Percentiles rank a stretch among this genome's conserved stretches.
Conservation (phyloP, 1,140 invertebrate species). For the Ephestia elutella region DNA sequence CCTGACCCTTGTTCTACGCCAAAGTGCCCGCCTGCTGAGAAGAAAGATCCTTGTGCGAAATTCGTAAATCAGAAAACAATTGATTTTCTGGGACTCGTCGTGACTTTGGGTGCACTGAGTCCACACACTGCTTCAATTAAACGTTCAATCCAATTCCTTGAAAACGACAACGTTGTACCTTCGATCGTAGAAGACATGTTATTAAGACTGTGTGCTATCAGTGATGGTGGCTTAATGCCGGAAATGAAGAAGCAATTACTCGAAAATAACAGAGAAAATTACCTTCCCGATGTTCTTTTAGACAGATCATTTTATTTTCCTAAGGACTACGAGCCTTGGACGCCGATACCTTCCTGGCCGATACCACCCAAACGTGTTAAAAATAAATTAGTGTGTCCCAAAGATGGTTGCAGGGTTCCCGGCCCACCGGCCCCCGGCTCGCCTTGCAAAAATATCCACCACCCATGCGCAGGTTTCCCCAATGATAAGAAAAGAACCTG, state of each 20-base stretch:
- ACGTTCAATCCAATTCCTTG: neutral
- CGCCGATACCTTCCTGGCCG: slow-evolving; percentile 51
- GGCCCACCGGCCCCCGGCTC: slow-evolving; percentile 22
- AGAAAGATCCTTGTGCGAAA: slow-evolving; percentile 12
- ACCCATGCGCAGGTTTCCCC: slow-evolving; percentile 26
- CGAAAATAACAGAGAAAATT: neutral
- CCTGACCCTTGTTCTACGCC: slow-evolving; percentile 20
- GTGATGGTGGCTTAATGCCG: neutral
- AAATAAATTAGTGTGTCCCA: slow-evolving; percentile 30
- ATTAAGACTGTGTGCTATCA: neutral
- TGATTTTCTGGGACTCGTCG: neutral
- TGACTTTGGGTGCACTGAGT: neutral
- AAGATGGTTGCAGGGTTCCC: slow-evolving; percentile 36
- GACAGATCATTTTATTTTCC: neutral
- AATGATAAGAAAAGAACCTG: slow-evolving; percentile 3
- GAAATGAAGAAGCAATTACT: neutral
- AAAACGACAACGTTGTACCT: neutral
- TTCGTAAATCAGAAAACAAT: slow-evolving; percentile 4
- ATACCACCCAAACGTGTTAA: slow-evolving; percentile 27
- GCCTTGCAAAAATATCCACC: slow-evolving; percentile 15
- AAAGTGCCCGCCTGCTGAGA: slow-evolving; percentile 11
- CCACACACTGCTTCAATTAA: neutral
- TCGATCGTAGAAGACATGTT: neutral
- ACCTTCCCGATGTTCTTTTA: neutral
- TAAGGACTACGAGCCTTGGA: slow-evolving; percentile 44